Base-by-base conservation (phyloP, 1,140 invertebrate species). In the Steinernema feltiae region DNA sequence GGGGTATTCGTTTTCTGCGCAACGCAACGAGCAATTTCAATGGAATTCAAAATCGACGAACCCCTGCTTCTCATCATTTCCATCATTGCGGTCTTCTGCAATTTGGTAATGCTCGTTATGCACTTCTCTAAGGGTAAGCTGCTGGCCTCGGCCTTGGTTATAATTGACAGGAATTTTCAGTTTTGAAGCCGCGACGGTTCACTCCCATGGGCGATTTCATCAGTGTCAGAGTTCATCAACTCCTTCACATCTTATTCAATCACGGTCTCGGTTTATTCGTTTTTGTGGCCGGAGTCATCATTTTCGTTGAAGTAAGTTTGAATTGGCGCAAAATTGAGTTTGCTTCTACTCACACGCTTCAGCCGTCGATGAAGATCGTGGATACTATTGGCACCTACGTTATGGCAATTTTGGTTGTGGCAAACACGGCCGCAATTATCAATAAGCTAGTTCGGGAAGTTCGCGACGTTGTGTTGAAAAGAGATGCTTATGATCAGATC, bases 371-470 rank as follows among this genome's bases (percentile, higher is more conserved):
- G 53, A 63, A 63, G 3, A 63, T 63, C 15, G 24, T 27, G 7
- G 53, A 63, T 21, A 63, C 53, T 7, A 27, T 63, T 21, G 53
- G 53, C 7, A 63, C 53, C 7, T 63, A 63, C 53, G 24, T 63
- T 3, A 63, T 63, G 53, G 53, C 53, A 3, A 21, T 63, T 63
- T 63, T 63, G 53, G 53, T 63, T 63, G 12, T 63, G 2, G 53
- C 53, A 21, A 63, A 63, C 24, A 63, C 53, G 7, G 53, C 53
- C 53, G 53, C 53, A 27, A 63, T 63, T 21, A 63, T 63, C 53
- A 63, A 63, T 27, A 63, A 63, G 24, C 53, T 63, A 21, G 53
- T 63, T 63, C 53, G 53, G 53, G 53, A 63, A 63, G 24, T 63
- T 63, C 53, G 24, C 15, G 53, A 63, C 53, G 53, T 63, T 15